These are phyloP conservation scores for Hemichromis elongatus DNA, from an alignment of 2,113 vertebrate species.

Conservation along the genomic window DNA sequence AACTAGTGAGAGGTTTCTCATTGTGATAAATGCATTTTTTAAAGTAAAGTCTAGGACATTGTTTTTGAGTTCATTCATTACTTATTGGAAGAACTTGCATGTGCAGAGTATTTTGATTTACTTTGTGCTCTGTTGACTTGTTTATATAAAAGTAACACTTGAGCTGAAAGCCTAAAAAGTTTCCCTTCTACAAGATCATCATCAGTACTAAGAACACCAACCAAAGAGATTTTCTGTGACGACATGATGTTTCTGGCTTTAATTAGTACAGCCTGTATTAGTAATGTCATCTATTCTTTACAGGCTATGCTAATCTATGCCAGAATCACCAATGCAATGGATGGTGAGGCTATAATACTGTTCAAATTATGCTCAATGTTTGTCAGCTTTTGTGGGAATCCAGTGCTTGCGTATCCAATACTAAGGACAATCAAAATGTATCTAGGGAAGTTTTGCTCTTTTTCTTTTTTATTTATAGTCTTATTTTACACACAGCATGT, in stretches of 20 bases:
- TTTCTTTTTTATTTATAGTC: too few relatives aligned
- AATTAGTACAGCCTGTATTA: constrained; percentile 85
- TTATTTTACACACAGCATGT: neutral
- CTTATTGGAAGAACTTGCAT: neutral
- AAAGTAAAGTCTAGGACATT: neutral
- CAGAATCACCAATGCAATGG: constrained; percentile 76
- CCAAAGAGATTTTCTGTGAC: neutral
- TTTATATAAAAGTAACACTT: neutral
- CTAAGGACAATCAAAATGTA: neutral
- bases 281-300: constrained; percentile 79
- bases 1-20: neutral
- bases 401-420: neutral
- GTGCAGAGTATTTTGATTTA: neutral
- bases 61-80: neutral
- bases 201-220: neutral
- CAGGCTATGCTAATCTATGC: constrained; percentile 83
- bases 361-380: neutral
- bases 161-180: neutral
- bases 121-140: neutral
- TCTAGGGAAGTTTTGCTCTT: neutral
- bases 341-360: neutral
- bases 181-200: neutral
- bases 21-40: neutral
- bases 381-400: neutral
- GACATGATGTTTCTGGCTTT: constrained; percentile 78